Evolutionary conservation across 2,888 invertebrate genomes (phyloP).

Genomic region (Papilio protenor): DNA sequence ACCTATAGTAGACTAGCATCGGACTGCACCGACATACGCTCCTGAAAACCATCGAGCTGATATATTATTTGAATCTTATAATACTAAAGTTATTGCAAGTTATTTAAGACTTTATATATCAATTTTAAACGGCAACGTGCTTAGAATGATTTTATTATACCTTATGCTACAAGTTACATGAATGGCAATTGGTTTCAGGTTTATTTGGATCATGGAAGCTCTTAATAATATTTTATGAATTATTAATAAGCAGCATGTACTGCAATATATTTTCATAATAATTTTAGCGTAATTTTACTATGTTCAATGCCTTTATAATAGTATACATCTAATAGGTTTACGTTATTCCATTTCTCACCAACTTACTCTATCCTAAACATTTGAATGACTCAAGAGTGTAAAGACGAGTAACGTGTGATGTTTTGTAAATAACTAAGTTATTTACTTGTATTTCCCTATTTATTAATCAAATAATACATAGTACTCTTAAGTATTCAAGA

Average conservation of each 20-base stretch:
- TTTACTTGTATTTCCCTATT: constrained; percentile 1
- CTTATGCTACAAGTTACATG: neutral
- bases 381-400: neutral
- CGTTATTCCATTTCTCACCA: neutral
- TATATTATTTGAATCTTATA: neutral
- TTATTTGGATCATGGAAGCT: constrained; percentile 6
- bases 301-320: no score
- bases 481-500: neutral
- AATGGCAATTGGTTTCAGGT: neutral
- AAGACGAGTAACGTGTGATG: neutral
- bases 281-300: neutral
- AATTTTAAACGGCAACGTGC: neutral
- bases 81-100: constrained; percentile 11
- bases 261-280: neutral
- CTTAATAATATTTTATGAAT: neutral
- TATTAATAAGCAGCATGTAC: neutral
- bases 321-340: neutral
- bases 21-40: neutral
- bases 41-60: neutral
- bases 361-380: neutral
- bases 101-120: constrained; percentile 25
- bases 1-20: neutral
- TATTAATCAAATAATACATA: neutral
- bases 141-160: neutral
- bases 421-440: constrained; percentile 1